phyloP scores from a whole-genome alignment of 2,797 vertebrate genomes.

The Antrozous pallidus region DNA sequence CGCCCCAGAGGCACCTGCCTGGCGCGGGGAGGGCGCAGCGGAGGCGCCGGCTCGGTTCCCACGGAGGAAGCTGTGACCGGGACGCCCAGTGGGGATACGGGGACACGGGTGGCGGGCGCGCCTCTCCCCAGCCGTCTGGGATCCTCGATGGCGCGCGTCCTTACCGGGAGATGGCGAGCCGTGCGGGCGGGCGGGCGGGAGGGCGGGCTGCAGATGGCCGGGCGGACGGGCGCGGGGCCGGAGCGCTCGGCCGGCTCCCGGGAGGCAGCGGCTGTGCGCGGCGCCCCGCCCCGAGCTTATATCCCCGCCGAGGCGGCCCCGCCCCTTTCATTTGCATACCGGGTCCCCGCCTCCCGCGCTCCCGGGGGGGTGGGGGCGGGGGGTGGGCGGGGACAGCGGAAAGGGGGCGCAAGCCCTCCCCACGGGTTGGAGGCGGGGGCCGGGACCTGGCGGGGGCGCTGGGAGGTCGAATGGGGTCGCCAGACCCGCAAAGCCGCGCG shows the following conservation, averaged over 20 bases:
- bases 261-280: conserved; percentile 51
- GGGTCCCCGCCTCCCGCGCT: not conserved
- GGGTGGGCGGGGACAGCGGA: too few relatives aligned
- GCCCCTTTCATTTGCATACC: conserved; percentile 56
- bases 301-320: not conserved
- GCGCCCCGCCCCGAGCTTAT: conserved; percentile 51
- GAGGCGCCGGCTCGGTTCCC: not conserved
- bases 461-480: not conserved
- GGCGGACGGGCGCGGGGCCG: not conserved
- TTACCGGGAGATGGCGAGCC: conserved; percentile 45
- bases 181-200: not conserved
- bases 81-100: not conserved
- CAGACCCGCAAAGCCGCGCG: fast-evolving
- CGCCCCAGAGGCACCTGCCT: too few relatives aligned
- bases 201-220: too few relatives aligned
- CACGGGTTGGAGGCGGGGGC: too few relatives aligned
- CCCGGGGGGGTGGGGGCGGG: not conserved
- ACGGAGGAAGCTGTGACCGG: not conserved
- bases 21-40: not conserved
- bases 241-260: not conserved
- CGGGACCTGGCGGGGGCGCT: too few relatives aligned
- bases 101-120: not conserved
- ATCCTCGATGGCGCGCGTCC: not conserved
- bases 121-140: not conserved
- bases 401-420: not conserved